Conservation (phyloP, 2,888 invertebrate genomes). For the Drosophila formosana region DNA sequence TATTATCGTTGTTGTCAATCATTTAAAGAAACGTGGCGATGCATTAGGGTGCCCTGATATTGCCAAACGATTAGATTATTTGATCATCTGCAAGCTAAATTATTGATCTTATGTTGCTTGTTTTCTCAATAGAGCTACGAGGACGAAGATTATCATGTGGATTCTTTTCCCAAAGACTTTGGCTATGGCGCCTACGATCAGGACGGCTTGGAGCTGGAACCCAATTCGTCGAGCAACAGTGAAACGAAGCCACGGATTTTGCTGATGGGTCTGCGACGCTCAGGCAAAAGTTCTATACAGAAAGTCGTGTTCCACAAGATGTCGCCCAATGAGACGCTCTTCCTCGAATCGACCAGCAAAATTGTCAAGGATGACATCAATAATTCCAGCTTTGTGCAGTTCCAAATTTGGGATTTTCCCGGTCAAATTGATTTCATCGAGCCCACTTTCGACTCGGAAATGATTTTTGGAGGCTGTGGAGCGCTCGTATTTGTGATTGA, state of each 20-base stretch:
- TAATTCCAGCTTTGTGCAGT: slow-evolving; percentile 98
- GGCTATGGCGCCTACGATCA: slow-evolving; percentile 96
- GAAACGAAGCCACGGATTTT: slow-evolving; percentile 94
- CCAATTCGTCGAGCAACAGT: slow-evolving; percentile 80
- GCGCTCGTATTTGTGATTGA: slow-evolving; percentile 99
- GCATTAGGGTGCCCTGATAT: not conserved
- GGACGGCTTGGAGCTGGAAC: slow-evolving; percentile 85
- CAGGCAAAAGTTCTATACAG: slow-evolving; percentile 99
- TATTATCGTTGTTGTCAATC: not conserved
- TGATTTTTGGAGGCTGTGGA: slow-evolving; percentile 98
- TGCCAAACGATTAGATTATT: not conserved
- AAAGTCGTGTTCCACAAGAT: slow-evolving; percentile 99
- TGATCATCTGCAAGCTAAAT: too few relatives aligned
- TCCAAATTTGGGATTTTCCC: slow-evolving; percentile 99
- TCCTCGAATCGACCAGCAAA: slow-evolving; percentile 99
- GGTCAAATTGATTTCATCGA: slow-evolving; percentile 99
- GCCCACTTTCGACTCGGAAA: slow-evolving; percentile 97
- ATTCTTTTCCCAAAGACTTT: slow-evolving; percentile 95
- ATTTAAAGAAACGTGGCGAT: not conserved
- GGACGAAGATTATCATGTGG: slow-evolving; percentile 87
- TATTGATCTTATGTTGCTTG: not conserved
- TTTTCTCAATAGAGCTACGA: slow-evolving; percentile 85
- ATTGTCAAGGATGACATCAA: slow-evolving; percentile 99
- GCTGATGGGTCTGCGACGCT: slow-evolving; percentile 97
- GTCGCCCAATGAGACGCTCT: slow-evolving; percentile 99